Evolutionary conservation across 1,140 invertebrate genomes (phyloP), one percentile per base, ranked within the genome.

Genomic region (honey bee (Apis mellifera)): DNA sequence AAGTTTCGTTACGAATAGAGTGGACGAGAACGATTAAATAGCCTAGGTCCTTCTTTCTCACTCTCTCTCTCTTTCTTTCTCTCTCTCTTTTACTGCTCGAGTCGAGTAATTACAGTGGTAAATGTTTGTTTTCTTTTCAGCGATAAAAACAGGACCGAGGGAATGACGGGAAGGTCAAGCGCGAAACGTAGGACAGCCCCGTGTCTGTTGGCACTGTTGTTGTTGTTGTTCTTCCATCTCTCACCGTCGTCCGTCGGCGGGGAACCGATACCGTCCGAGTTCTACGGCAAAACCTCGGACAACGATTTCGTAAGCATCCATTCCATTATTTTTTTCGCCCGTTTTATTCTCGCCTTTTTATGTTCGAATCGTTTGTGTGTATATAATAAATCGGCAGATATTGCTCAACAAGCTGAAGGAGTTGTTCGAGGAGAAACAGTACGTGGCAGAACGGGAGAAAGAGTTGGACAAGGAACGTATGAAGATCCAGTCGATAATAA

Each of bases 91-190:
- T n/a, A n/a, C n/a, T n/a, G n/a, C 26, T 68, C 32, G 32, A 42
- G 32, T 42, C 32, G 32, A 42, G 4, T 62, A 62, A 62, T 62
- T 13, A 26, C 23, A 23, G 9, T 3, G 8, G 26, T 4, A 9
- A 32, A 32, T 1, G 52, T 3, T 32, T 15, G 19, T 11, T 59
- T 21, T 15, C 52, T 52, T 62, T 52, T 62, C 57, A 88, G 85
- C 84, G 78, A 72, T 13, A 32, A 84, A 42, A 42, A 66, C 82
- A 88, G 78, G 76, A 74, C 86, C 78, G 55, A 89, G 85, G 91
- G 89, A 90, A 93, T 94, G 93, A 93, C 84, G 90, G 79, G 80
- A 86, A 88, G 83, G 70, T 84, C 74, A 78, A 78, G 69, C 59
- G 68, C 73, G 26, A 87, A 69, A 68, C 82, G 85, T 0, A 42